phyloP scores from a whole-genome alignment of 2,888 invertebrate genomes.

The Apodemia hepburni region DNA sequence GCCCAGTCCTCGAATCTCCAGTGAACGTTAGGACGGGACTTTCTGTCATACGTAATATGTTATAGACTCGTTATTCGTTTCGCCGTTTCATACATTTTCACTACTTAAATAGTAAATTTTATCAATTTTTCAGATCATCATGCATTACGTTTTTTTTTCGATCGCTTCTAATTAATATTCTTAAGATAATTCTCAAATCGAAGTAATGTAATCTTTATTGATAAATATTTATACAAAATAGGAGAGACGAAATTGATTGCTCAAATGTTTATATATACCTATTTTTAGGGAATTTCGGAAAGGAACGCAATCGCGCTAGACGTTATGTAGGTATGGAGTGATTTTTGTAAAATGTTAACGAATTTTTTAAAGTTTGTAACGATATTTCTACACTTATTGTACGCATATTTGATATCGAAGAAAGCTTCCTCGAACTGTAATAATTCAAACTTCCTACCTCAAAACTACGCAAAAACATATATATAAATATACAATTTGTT shows the following conservation, averaged over 20 bases:
- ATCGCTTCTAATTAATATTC: constrained; percentile 65
- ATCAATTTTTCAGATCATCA: constrained; percentile 67
- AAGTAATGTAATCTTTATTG: constrained; percentile 62
- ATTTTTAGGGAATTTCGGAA: constrained; percentile 75
- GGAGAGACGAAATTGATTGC: constrained; percentile 77
- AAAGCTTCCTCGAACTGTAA: constrained; percentile 32
- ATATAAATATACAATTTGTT: constrained; percentile 60
- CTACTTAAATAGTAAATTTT: constrained; percentile 53
- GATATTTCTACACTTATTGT: constrained; percentile 45
- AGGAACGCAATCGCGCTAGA: constrained; percentile 73
- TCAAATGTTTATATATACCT: constrained; percentile 78
- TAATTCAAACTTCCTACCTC: constrained; percentile 74
- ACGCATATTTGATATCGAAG: constrained; percentile 30
- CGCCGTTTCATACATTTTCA: constrained; percentile 57
- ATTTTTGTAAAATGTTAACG: constrained; percentile 74
- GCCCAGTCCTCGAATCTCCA: constrained; percentile 17
- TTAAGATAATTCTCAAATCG: constrained; percentile 58
- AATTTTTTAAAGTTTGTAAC: constrained; percentile 72
- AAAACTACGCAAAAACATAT: constrained; percentile 64
- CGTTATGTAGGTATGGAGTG: constrained; percentile 66
- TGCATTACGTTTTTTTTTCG: constrained; percentile 71
- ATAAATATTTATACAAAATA: constrained; percentile 76
- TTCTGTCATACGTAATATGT: constrained; percentile 44
- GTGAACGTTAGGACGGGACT: constrained; percentile 31
- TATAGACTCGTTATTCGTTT: constrained; percentile 50